A percentile compares a stretch with the other conserved stretches of the same genome.
Conservation (phyloP, 2,888 invertebrate genomes). For the Stegana nigrithorax region DNA sequence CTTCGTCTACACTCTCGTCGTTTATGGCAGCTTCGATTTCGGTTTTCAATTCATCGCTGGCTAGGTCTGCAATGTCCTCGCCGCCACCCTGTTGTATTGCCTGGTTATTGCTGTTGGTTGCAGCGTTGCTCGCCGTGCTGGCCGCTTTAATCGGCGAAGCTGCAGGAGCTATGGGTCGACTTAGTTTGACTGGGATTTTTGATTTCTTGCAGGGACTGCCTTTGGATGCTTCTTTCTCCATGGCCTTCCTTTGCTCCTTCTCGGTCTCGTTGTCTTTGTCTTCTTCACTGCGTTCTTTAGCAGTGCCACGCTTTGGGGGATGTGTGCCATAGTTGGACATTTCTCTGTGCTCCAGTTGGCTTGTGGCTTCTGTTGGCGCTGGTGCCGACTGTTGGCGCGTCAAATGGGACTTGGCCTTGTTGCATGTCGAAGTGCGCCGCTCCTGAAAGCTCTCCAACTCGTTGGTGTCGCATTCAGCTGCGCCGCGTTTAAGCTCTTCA, state of each 20-base stretch:
- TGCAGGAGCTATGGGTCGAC: slow-evolving; percentile 51
- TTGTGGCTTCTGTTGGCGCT: slow-evolving; percentile 50
- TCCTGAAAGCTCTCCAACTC: slow-evolving; percentile 54
- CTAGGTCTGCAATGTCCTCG: slow-evolving; percentile 67
- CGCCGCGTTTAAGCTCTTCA: slow-evolving; percentile 64
- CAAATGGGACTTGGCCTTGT: slow-evolving; percentile 44
- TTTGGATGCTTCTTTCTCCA: slow-evolving; percentile 48
- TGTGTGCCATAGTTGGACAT: slow-evolving; percentile 63
- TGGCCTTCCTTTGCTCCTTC: slow-evolving; percentile 37
- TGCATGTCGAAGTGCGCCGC: slow-evolving; percentile 55
- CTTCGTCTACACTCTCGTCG: slow-evolving; percentile 52
- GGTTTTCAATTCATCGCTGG: slow-evolving; percentile 63
- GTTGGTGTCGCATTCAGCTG: slow-evolving; percentile 54
- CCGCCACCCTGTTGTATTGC: slow-evolving; percentile 67
- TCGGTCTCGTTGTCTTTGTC: slow-evolving; percentile 56
- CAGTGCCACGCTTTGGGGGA: slow-evolving; percentile 59
- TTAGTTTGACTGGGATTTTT: slow-evolving; percentile 65
- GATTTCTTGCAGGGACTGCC: slow-evolving; percentile 68
- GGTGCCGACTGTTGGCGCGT: slow-evolving; percentile 67
- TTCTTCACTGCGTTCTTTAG: slow-evolving; percentile 44
- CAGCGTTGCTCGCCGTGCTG: slow-evolving; percentile 21
- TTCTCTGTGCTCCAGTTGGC: slow-evolving; percentile 33
- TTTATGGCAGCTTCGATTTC: slow-evolving; percentile 66
- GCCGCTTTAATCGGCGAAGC: slow-evolving; percentile 70
- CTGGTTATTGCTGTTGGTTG: slow-evolving; percentile 43